phyloP scores from a whole-genome alignment of 2,888 invertebrate genomes.

The Congeria kusceri region DNA sequence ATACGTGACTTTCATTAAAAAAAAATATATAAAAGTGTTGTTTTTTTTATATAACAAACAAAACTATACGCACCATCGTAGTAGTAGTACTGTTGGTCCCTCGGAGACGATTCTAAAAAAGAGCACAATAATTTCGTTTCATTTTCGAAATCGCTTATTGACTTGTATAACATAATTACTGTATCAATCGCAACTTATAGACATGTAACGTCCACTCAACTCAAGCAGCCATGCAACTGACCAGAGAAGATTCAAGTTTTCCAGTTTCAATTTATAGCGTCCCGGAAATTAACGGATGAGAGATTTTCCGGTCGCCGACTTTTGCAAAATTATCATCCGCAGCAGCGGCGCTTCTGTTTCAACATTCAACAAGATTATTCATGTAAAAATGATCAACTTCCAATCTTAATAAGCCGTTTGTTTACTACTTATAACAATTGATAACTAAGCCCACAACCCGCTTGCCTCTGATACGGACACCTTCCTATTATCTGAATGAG shows the following conservation, averaged over 20 bases:
- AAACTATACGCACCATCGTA: conserved; percentile 35
- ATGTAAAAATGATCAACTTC: conserved; percentile 44
- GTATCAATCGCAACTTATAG: background rate
- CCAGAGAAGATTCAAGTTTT: background rate
- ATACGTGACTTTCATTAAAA: background rate
- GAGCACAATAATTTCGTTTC: conserved; percentile 56
- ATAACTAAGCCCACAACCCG: conserved; percentile 26
- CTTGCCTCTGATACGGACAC: background rate
- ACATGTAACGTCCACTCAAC: background rate
- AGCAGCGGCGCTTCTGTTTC: background rate
- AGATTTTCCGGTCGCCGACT: background rate
- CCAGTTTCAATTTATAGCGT: background rate
- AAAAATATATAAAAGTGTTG: conserved; percentile 4
- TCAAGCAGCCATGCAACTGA: background rate
- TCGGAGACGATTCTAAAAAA: conserved; percentile 59
- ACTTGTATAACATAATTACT: conserved; percentile 17
- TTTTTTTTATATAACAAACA: background rate
- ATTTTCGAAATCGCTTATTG: conserved; percentile 55
- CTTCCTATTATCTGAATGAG: conserved; percentile 2
- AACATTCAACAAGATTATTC: conserved; percentile 46
- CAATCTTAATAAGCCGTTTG: conserved; percentile 53
- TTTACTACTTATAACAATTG: conserved; percentile 40
- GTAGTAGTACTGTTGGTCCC: conserved; percentile 60
- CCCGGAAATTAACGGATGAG: background rate
- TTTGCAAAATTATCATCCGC: conserved; percentile 4